These are phyloP conservation scores for Hydroisotoma schaefferi DNA, from an alignment of 2,888 invertebrate genomes.

Conservation along the genomic window DNA sequence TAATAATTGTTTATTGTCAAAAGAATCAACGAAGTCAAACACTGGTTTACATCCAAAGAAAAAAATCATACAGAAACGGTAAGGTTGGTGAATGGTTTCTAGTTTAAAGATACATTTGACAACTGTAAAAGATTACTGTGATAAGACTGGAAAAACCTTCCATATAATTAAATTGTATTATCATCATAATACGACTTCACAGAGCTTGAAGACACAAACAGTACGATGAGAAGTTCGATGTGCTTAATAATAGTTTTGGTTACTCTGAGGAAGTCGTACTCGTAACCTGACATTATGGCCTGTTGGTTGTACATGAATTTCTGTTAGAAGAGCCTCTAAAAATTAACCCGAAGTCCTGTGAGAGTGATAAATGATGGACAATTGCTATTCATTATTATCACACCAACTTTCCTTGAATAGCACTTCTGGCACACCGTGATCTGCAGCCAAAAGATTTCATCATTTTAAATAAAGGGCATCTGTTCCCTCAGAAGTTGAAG, in stretches of 20 bases:
- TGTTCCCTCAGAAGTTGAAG: background rate
- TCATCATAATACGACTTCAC: too few relatives aligned
- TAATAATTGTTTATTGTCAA: too few relatives aligned
- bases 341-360: constrained; percentile 22
- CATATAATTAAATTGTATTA: too few relatives aligned
- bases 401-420: constrained; percentile 11
- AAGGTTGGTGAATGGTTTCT: too few relatives aligned
- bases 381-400: constrained; percentile 31
- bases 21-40: too few relatives aligned
- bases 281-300: background rate
- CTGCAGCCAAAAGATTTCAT: too few relatives aligned
- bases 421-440: constrained; percentile 1
- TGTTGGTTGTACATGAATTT: constrained; percentile 5
- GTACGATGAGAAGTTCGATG: background rate
- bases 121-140: too few relatives aligned
- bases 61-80: too few relatives aligned
- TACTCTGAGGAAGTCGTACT: constrained; percentile 27
- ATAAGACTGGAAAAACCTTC: too few relatives aligned
- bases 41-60: too few relatives aligned
- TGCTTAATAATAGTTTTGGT: constrained; percentile 21
- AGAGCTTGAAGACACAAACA: background rate
- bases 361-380: constrained; percentile 37
- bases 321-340: constrained; percentile 18
- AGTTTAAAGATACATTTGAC: too few relatives aligned
- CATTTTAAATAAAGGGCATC: background rate